These are phyloP conservation scores for Mirounga angustirostris DNA, from an alignment of 2,113 vertebrate genomes.

Conservation along the genomic window DNA sequence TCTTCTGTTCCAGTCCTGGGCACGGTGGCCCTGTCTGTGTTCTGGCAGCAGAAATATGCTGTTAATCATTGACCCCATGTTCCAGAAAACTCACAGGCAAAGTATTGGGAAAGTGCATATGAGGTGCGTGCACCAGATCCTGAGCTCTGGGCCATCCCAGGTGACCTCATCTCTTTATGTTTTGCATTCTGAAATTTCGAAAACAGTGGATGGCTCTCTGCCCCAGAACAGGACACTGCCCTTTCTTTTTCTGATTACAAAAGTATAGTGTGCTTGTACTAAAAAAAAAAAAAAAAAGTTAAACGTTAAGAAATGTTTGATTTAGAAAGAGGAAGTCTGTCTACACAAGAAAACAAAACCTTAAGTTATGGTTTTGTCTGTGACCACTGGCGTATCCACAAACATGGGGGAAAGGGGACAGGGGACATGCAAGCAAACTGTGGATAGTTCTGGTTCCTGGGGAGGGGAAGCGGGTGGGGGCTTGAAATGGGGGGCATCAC, in stretches of 20 bases:
- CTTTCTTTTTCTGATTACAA: background rate
- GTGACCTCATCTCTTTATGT: background rate
- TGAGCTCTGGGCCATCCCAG: background rate
- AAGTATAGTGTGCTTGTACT: background rate
- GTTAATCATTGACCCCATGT: background rate
- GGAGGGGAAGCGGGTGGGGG: too few species aligned
- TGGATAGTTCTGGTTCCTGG: background rate
- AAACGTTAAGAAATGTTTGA: background rate
- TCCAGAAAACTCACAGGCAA: background rate
- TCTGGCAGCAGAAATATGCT: background rate
- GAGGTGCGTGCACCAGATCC: background rate
- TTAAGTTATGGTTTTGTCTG: background rate
- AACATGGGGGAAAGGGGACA: too few species aligned
- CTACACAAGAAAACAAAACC: background rate
- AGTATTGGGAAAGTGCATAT: background rate
- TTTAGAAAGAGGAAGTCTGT: background rate
- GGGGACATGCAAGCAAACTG: background rate
- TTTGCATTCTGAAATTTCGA: background rate
- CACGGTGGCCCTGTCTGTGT: background rate
- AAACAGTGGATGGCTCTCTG: background rate
- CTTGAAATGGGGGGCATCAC: accelerated
- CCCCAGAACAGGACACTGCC: background rate
- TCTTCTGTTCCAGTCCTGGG: background rate
- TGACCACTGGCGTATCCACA: background rate
- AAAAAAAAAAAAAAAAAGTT: background rate